Evolutionary conservation across 1,140 invertebrate species (phyloP).

Genomic region (Drosophila orosa): DNA sequence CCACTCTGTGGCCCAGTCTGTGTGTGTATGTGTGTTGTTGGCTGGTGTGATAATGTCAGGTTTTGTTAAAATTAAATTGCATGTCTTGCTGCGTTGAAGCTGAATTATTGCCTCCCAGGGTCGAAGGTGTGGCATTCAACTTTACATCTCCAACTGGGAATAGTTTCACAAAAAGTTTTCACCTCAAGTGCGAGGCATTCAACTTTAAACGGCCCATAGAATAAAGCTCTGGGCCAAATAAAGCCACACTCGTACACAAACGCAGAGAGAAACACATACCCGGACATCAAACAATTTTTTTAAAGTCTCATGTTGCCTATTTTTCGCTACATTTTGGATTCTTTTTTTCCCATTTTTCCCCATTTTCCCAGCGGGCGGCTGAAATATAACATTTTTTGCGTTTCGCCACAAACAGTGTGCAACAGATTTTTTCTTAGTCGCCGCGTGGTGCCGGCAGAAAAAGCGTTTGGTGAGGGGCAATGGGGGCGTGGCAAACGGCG

Average conservation of each 20-base stretch:
- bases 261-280: neutral
- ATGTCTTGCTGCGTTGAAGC: constrained; percentile 79
- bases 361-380: constrained; percentile 37
- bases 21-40: constrained; percentile 51
- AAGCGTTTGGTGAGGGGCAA: constrained; percentile 17
- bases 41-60: constrained; percentile 82
- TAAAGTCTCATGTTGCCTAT: constrained; percentile 40
- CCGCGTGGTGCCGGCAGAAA: constrained; percentile 66
- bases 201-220: constrained; percentile 41
- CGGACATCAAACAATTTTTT: constrained; percentile 42
- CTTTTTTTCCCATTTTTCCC: constrained; percentile 21
- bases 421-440: constrained; percentile 74
- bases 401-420: constrained; percentile 64
- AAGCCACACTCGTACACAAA: neutral
- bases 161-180: constrained; percentile 38
- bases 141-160: constrained; percentile 52
- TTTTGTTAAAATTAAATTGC: constrained; percentile 83
- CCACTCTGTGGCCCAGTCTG: constrained; percentile 8
- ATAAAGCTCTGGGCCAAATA: constrained; percentile 24
- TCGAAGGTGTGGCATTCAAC: constrained; percentile 59
- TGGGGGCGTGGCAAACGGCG: constrained; percentile 14
- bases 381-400: constrained; percentile 63
- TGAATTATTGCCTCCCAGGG: constrained; percentile 77
- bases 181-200: constrained; percentile 31
- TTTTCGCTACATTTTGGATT: constrained; percentile 21